These are phyloP conservation scores for Cryptoprocta ferox DNA, from an alignment of 2,797 vertebrate genomes.

Conservation along the genomic window DNA sequence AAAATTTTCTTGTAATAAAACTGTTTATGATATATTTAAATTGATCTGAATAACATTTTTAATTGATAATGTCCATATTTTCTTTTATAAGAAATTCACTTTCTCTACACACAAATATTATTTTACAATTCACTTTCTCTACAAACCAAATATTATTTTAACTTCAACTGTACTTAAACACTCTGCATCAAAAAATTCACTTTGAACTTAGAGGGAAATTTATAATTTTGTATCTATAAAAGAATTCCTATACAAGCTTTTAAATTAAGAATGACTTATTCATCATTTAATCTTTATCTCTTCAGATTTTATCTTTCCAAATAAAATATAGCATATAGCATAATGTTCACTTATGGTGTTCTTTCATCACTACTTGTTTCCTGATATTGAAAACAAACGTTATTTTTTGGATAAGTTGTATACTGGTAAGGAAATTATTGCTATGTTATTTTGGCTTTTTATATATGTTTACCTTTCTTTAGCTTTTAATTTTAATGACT, in stretches of 20 bases:
- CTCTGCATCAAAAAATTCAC: background rate
- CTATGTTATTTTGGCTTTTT: background rate
- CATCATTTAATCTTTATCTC: background rate
- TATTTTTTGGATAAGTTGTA: background rate
- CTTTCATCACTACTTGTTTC: background rate
- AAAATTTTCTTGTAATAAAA: background rate
- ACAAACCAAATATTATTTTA: background rate
- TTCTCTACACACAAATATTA: background rate
- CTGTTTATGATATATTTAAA: background rate
- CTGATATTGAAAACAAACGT: background rate
- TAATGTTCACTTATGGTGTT: background rate
- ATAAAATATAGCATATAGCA: background rate
- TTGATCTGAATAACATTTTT: background rate
- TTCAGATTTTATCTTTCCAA: background rate
- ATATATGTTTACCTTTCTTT: background rate
- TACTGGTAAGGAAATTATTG: background rate
- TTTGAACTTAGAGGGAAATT: background rate
- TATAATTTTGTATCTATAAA: background rate
- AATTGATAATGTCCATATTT: background rate
- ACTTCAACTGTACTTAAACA: background rate
- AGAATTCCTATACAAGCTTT: background rate
- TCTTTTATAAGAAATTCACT: background rate
- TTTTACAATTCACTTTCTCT: background rate
- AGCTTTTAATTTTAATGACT: background rate
- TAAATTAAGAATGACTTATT: background rate